Evolutionary conservation across 2,888 invertebrate genomes (phyloP).

Genomic region (Pyrrhosoma nymphula): DNA sequence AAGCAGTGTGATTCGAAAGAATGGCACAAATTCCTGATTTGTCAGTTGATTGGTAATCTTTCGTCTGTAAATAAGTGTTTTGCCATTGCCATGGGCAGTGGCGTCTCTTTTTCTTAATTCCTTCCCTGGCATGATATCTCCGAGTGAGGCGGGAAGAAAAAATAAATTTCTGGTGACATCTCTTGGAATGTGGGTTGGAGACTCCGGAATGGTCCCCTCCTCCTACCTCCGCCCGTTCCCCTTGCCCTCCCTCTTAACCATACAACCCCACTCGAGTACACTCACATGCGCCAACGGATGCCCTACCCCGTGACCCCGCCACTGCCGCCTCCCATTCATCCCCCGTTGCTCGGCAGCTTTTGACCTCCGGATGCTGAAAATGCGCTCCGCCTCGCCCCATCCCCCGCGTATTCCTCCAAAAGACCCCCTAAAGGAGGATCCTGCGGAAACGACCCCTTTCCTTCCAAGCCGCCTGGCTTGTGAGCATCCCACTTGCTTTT

Average conservation of each 20-base stretch:
- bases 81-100: neutral
- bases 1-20: too few species aligned
- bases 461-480: neutral
- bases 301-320: neutral
- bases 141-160: neutral
- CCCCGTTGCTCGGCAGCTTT: constrained; percentile 31
- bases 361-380: constrained; percentile 63
- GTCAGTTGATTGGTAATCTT: too few species aligned
- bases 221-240: neutral
- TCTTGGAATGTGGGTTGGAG: neutral
- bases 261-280: neutral
- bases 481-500: too few species aligned
- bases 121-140: neutral
- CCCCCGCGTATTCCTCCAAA: constrained; percentile 28
- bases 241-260: neutral
- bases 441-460: constrained; percentile 43
- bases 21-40: too few species aligned
- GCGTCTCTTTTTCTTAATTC: neutral
- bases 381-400: constrained; percentile 38
- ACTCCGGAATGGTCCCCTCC: neutral
- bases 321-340: neutral
- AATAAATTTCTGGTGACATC: neutral
- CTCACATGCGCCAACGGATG: neutral
- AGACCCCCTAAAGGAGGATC: constrained; percentile 43
- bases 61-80: too few species aligned